phyloP scores from a whole-genome alignment of 2,888 invertebrate genomes.

The Erebia aethiops region DNA sequence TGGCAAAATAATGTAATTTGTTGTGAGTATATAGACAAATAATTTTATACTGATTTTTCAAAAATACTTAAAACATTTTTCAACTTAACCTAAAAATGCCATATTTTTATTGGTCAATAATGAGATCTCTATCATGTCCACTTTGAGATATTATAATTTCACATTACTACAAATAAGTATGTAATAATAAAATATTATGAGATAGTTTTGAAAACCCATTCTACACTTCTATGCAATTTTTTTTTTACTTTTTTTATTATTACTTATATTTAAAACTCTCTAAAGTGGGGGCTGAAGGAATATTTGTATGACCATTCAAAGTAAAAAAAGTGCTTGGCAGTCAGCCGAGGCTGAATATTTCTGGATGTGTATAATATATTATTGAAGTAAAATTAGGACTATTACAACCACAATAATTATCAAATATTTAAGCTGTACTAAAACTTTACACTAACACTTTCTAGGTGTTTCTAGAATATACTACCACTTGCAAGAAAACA shows the following conservation, averaged over 20 bases:
- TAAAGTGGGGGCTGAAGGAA: constrained; percentile 36
- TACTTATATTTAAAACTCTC: constrained; percentile 52
- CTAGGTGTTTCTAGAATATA: constrained; percentile 55
- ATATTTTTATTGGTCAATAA: constrained; percentile 82
- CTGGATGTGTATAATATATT: constrained; percentile 5
- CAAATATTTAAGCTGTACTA: constrained; percentile 64
- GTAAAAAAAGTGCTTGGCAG: constrained; percentile 19
- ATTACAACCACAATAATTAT: constrained; percentile 57
- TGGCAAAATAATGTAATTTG: constrained; percentile 56
- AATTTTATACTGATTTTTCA: constrained; percentile 53
- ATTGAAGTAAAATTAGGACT: constrained; percentile 25
- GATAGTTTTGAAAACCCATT: constrained; percentile 67
- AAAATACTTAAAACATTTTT: constrained; percentile 61
- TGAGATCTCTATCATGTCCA: constrained; percentile 79
- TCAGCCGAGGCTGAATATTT: constrained; percentile 17
- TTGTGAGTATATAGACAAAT: constrained; percentile 56
- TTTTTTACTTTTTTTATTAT: constrained; percentile 60
- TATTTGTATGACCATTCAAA: constrained; percentile 7
- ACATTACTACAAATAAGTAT: constrained; percentile 67
- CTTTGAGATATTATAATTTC: constrained; percentile 65
- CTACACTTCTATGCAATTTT: constrained; percentile 65
- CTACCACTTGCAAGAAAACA: constrained; percentile 52
- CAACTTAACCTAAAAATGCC: constrained; percentile 81
- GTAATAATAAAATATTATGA: constrained; percentile 62
- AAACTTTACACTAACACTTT: constrained; percentile 57